These are phyloP conservation scores for Cerastoderma edule DNA, from an alignment of 2,888 invertebrate species.

Conservation along the genomic window DNA sequence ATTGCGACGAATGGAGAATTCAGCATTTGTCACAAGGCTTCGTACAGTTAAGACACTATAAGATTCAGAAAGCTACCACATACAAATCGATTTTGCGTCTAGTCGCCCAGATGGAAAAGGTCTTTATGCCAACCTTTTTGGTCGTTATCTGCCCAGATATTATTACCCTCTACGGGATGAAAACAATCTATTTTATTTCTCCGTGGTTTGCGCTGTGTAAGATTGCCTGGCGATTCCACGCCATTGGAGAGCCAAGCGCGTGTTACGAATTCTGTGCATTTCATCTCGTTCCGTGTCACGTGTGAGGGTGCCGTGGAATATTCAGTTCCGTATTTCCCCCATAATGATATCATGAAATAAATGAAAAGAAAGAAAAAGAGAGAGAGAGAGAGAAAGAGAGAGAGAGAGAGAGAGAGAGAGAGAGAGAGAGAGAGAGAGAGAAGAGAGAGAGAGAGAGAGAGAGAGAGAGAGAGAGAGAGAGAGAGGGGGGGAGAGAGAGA, in stretches of 20 bases:
- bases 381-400: slow-evolving; percentile 21
- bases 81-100: too few relatives aligned
- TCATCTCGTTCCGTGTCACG: too few relatives aligned
- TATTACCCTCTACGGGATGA: slow-evolving; percentile 31
- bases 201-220: slow-evolving; percentile 52
- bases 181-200: slow-evolving; percentile 61
- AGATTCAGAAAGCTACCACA: too few relatives aligned
- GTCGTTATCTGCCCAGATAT: slow-evolving; percentile 5
- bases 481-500: slow-evolving; percentile 18
- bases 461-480: slow-evolving; percentile 22
- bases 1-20: too few relatives aligned
- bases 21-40: too few relatives aligned
- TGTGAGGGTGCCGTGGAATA: too few relatives aligned
- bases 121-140: too few relatives aligned
- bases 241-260: slow-evolving; percentile 21
- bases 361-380: too few relatives aligned
- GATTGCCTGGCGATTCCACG: slow-evolving; percentile 27
- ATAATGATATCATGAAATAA: too few relatives aligned
- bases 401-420: slow-evolving; percentile 22
- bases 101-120: too few relatives aligned
- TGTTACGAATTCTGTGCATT: slow-evolving; percentile 30
- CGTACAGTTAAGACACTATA: too few relatives aligned
- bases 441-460: slow-evolving; percentile 19
- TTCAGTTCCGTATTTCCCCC: too few relatives aligned
- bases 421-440: slow-evolving; percentile 22